Percentiles rank a stretch among this genome's conserved stretches.
phyloP scores from a whole-genome alignment of 2,888 invertebrate species.

The Lysandra bellargus region DNA sequence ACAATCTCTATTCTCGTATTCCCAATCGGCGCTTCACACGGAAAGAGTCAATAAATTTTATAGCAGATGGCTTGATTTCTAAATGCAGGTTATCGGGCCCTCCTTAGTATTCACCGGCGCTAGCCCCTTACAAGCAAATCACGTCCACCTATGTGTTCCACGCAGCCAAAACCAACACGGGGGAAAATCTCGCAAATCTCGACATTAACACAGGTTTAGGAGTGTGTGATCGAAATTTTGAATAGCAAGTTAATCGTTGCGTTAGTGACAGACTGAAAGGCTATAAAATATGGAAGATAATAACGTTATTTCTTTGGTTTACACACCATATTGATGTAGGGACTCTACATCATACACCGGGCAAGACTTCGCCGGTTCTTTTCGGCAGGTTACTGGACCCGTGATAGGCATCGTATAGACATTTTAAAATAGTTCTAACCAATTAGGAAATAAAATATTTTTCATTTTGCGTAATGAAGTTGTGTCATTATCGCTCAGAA shows the following conservation, averaged over 20 bases:
- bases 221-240: slow-evolving; percentile 68
- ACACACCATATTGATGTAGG: not conserved
- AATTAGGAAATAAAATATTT: too few relatives aligned
- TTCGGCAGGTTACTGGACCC: too few relatives aligned
- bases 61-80: slow-evolving; percentile 74
- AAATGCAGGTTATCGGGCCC: slow-evolving; percentile 79
- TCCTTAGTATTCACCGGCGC: slow-evolving; percentile 73
- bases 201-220: slow-evolving; percentile 75
- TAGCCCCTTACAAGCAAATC: slow-evolving; percentile 68
- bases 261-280: not conserved
- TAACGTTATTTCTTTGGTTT: not conserved
- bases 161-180: slow-evolving; percentile 57
- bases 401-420: too few relatives aligned
- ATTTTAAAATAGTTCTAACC: too few relatives aligned
- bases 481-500: too few relatives aligned
- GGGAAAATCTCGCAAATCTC: slow-evolving; percentile 79
- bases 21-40: slow-evolving; percentile 57
- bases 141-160: slow-evolving; percentile 79
- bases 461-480: too few relatives aligned
- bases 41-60: slow-evolving; percentile 74
- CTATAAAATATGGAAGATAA: not conserved
- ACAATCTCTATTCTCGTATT: slow-evolving; percentile 60
- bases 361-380: too few relatives aligned
- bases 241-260: slow-evolving; percentile 42
- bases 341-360: too few relatives aligned